Conservation (phyloP, 2,797 vertebrate genomes). For the Tangara arthus region DNA sequence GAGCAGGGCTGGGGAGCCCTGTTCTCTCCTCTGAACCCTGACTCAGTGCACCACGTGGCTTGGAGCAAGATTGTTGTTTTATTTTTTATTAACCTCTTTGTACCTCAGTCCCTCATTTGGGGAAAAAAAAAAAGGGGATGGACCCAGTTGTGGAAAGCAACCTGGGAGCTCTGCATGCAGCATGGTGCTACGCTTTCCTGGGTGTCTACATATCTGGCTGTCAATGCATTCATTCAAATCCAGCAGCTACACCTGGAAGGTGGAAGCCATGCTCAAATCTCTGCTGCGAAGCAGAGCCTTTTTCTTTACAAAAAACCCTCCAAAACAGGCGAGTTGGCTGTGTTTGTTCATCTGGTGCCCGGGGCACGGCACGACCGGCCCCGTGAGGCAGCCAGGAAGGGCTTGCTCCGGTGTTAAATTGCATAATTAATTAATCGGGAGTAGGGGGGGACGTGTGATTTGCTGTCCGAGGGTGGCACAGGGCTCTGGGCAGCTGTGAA, state of each 20-base stretch:
- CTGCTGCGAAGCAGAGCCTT: not conserved
- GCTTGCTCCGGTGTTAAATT: accelerated
- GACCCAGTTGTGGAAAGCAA: not conserved
- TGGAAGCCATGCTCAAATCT: not conserved
- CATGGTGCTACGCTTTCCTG: not conserved
- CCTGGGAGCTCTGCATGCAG: not conserved
- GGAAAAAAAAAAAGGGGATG: not conserved
- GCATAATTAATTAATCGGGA: not conserved
- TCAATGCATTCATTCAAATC: not conserved
- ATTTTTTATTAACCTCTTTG: not conserved
- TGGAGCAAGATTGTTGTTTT: not conserved
- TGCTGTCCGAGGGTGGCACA: not conserved
- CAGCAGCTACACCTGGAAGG: not conserved
- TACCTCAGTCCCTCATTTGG: slow-evolving; percentile 5
- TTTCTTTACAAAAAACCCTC: not conserved
- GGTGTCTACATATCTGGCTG: not conserved
- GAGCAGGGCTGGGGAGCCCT: not conserved
- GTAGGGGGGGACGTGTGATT: not conserved
- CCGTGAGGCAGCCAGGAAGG: not conserved
- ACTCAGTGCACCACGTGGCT: accelerated
- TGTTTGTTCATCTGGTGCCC: accelerated
- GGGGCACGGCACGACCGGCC: accelerated
- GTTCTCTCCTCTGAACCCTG: not conserved
- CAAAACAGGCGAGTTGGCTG: not conserved
- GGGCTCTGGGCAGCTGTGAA: not conserved